Conservation (phyloP, 2,888 invertebrate species). For the Apocheima hispidaria region DNA sequence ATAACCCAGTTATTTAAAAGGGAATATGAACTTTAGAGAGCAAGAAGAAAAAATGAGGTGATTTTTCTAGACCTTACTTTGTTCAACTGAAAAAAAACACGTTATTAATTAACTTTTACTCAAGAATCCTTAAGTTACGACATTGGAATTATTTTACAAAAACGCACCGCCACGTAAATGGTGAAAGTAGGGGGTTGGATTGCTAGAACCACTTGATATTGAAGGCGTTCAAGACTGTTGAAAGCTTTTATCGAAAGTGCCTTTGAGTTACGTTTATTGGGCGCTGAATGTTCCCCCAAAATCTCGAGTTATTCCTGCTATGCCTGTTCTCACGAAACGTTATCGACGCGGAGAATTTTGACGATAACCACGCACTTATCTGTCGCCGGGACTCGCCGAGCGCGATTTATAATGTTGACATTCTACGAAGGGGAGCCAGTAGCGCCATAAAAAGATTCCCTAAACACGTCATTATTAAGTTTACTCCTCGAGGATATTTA, state of each 20-base stretch:
- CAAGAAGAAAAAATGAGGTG: too few relatives aligned
- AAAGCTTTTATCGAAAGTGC: conserved; percentile 58
- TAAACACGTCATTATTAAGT: conserved; percentile 41
- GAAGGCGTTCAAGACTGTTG: conserved; percentile 42
- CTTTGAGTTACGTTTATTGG: conserved; percentile 59
- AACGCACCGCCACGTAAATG: background rate
- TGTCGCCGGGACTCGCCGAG: conserved; percentile 54
- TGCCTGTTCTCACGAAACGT: conserved; percentile 71
- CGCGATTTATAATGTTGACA: conserved; percentile 61
- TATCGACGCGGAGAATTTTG: conserved; percentile 71
- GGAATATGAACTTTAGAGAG: conserved; percentile 1
- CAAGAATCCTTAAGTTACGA: too few relatives aligned
- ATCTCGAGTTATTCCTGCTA: conserved; percentile 62
- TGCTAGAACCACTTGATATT: conserved; percentile 48
- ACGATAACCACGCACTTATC: conserved; percentile 77
- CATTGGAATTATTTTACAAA: background rate
- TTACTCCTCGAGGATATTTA: conserved; percentile 40
- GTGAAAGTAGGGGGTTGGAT: conserved; percentile 38
- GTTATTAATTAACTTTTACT: too few relatives aligned
- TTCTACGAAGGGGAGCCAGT: conserved; percentile 44
- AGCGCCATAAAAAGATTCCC: conserved; percentile 35
- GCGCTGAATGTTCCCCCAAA: conserved; percentile 54
- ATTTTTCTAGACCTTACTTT: too few relatives aligned
- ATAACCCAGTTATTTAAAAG: conserved; percentile 16
- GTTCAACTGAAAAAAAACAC: background rate